Evolutionary conservation across 2,113 vertebrate species (phyloP), one percentile per base, ranked within the genome.

Genomic region (Tonatia bakeri): DNA sequence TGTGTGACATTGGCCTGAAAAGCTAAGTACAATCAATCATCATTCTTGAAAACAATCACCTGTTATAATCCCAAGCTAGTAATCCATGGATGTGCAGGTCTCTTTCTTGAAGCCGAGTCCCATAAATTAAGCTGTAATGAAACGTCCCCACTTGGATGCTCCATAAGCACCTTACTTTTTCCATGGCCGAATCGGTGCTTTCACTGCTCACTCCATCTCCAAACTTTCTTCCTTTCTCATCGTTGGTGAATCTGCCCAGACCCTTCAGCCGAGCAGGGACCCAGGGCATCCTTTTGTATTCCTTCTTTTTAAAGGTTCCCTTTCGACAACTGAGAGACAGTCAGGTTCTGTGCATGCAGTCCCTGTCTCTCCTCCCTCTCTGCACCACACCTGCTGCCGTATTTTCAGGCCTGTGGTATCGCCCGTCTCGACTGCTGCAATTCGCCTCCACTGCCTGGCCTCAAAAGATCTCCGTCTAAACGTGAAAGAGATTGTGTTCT

Each of bases 351-450:
- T 6, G 22, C 15, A 14, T 20, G 4, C 5, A n/a, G 12, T 8
- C 45, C 0, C 7, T 31, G 47, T 5, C 56, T 76, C 47, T 26
- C 13, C 50, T 70, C 2, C 6, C 4, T 20, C 7, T 65, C 17
- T 26, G 4, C 11, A 24, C 12, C 17, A 47, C 12, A 33, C n/a
- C 4, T 19, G 50, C 14, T 14, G 17, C 33, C 7, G 20, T 6
- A 17, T 12, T 47, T 47, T 70, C 59, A 56, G 50, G 6, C 26
- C 33, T 40, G 10, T 2, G 12, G n/a, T 17, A 6, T 4, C 1
- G 7, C 14, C 38, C 9, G 5, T 0, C 8, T 0, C 4, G 43
- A 79, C 31, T 3, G 2, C 7, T 59, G 5, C 24, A 9, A 6
- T 64, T 56, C 20, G 19, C 9, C 47, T 59, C 17, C 1, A 20